Evolutionary conservation across 2,113 vertebrate genomes (phyloP).

Genomic region (Burhinus oedicnemus): DNA sequence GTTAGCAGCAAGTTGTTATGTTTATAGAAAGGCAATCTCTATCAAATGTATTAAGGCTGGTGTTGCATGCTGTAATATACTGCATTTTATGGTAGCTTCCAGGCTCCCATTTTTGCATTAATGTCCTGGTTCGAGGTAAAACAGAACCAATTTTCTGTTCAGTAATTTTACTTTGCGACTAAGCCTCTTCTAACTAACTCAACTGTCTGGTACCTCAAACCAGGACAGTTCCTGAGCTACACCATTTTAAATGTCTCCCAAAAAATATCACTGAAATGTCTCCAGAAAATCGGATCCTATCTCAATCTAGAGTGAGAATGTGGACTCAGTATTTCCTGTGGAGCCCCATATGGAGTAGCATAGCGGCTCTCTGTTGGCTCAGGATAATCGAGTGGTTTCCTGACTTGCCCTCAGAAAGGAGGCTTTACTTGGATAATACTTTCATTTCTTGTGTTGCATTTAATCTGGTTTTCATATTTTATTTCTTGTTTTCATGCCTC

Average conservation of each 20-base stretch:
- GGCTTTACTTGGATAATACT: not conserved
- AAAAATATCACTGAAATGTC: not conserved
- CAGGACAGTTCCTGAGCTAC: not conserved
- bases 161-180: no score
- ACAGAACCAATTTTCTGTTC: no score
- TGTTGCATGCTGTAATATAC: not conserved
- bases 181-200: no score
- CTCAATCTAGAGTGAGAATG: not conserved
- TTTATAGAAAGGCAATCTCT: not conserved
- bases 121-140: no score
- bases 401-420: not conserved
- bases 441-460: not conserved
- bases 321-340: not conserved
- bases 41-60: not conserved
- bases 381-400: not conserved
- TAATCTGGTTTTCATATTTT: not conserved
- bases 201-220: no score
- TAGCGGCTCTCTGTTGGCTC: not conserved
- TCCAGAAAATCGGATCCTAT: not conserved
- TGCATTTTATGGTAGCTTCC: not conserved
- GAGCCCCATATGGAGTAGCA: conserved; percentile 29
- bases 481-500: not conserved
- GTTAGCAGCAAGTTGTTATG: not conserved
- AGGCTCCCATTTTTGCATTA: not conserved
- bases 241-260: not conserved